Evolutionary conservation across 2,113 vertebrate genomes (phyloP).

Genomic region (Corythaeola cristata): DNA sequence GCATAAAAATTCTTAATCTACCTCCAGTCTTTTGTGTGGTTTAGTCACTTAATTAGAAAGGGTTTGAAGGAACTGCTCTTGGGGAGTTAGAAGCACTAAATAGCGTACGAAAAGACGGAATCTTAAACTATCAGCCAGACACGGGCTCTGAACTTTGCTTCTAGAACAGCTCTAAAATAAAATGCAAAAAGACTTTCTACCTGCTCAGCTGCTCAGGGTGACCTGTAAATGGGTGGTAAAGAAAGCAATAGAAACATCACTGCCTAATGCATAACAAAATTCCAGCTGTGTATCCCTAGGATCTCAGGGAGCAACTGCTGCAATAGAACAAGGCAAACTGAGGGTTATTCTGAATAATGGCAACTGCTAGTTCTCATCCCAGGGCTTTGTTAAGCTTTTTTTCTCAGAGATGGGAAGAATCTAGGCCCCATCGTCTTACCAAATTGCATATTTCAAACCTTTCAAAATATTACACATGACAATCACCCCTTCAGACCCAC

Average conservation of each 20-base stretch:
- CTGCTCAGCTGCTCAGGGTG: neutral
- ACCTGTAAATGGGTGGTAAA: neutral
- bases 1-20: neutral
- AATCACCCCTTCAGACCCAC: neutral
- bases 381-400: neutral
- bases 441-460: neutral
- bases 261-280: neutral
- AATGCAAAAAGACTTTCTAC: neutral
- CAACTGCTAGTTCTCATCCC: neutral
- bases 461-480: neutral
- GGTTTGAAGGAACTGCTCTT: neutral
- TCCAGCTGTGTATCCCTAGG: too few species aligned
- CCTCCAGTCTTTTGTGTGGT: neutral
- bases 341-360: neutral
- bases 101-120: neutral
- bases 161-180: neutral
- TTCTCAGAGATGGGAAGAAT: neutral
- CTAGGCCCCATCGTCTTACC: neutral
- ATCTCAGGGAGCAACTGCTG: rapidly evolving
- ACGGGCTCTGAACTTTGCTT: neutral
- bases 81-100: neutral
- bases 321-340: neutral
- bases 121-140: neutral
- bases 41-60: neutral
- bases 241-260: neutral